These are phyloP conservation scores for Datnioides undecimradiatus DNA, from an alignment of 2,113 vertebrate species.

Conservation along the genomic window DNA sequence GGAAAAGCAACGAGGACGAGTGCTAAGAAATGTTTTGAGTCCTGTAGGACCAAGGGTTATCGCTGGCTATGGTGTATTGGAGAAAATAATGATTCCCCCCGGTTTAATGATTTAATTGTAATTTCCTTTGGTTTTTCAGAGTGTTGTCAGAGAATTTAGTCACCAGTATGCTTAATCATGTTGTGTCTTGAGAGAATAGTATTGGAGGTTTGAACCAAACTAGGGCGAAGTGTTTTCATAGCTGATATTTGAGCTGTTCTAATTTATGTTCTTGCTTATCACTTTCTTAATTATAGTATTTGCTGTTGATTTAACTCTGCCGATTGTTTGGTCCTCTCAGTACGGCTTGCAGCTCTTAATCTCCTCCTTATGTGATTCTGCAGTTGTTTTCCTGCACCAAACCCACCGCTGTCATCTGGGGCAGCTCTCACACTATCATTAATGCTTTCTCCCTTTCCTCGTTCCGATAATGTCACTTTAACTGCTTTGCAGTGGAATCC, in stretches of 20 bases:
- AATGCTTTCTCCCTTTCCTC: not conserved
- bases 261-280: conserved; percentile 10
- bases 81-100: not conserved
- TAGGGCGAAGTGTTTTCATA: not conserved
- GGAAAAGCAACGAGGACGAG: no score
- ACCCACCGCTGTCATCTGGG: conserved; percentile 7
- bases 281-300: conserved; percentile 1
- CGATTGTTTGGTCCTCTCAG: not conserved
- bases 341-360: not conserved
- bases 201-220: not conserved
- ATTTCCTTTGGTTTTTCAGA: not conserved
- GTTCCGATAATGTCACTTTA: conserved; percentile 6
- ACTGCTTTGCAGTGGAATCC: conserved; percentile 49
- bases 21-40: no score
- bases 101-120: not conserved
- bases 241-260: not conserved
- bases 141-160: not conserved
- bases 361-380: not conserved
- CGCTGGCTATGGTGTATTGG: not conserved
- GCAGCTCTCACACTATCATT: conserved; percentile 20
- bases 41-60: no score
- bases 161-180: not conserved
- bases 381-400: conserved; percentile 27
- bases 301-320: conserved; percentile 1
- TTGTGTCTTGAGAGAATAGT: not conserved